These are phyloP conservation scores for Tetragonula carbonaria DNA, from an alignment of 2,888 invertebrate species.

Conservation along the genomic window DNA sequence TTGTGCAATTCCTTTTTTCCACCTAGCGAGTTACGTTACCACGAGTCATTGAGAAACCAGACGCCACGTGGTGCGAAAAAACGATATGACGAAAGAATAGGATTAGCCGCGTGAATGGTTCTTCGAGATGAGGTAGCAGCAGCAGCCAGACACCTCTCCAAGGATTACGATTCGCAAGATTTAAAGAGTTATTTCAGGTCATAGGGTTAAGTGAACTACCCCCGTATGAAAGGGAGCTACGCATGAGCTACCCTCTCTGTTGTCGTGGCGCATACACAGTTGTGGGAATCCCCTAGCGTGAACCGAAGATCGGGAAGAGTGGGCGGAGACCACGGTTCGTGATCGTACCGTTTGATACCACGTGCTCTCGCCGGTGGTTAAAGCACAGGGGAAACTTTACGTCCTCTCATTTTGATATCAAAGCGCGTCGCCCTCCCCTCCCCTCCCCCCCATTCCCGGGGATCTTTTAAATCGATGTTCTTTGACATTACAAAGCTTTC, in stretches of 20 bases:
- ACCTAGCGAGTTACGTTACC: not conserved
- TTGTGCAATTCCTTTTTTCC: not conserved
- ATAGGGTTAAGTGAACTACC: slow-evolving; percentile 59
- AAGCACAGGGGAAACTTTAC: slow-evolving; percentile 59
- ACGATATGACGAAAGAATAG: slow-evolving; percentile 20
- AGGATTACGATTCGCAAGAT: slow-evolving; percentile 42
- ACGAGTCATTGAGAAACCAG: not conserved
- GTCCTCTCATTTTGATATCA: slow-evolving; percentile 72
- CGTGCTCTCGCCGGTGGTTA: slow-evolving; percentile 64
- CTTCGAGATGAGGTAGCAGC: slow-evolving; percentile 6
- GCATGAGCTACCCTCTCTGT: slow-evolving; percentile 53
- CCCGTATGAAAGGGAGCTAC: slow-evolving; percentile 52
- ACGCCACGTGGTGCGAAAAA: not conserved
- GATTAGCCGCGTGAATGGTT: slow-evolving; percentile 28
- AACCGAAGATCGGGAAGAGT: slow-evolving; percentile 60
- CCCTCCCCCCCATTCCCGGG: slow-evolving; percentile 38
- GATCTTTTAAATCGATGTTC: slow-evolving; percentile 71
- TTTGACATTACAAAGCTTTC: slow-evolving; percentile 70
- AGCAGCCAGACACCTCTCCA: slow-evolving; percentile 14
- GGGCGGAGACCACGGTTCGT: slow-evolving; percentile 45
- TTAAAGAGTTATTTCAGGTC: slow-evolving; percentile 57
- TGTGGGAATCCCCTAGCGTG: slow-evolving; percentile 57
- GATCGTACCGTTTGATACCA: slow-evolving; percentile 69
- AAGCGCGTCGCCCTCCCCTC: slow-evolving; percentile 54
- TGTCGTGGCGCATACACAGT: slow-evolving; percentile 41